A percentile compares a stretch with the other conserved stretches of the same genome.
These are phyloP conservation scores for Drosophila baimaii DNA, from an alignment of 1,140 invertebrate genomes.

Conservation along the genomic window DNA sequence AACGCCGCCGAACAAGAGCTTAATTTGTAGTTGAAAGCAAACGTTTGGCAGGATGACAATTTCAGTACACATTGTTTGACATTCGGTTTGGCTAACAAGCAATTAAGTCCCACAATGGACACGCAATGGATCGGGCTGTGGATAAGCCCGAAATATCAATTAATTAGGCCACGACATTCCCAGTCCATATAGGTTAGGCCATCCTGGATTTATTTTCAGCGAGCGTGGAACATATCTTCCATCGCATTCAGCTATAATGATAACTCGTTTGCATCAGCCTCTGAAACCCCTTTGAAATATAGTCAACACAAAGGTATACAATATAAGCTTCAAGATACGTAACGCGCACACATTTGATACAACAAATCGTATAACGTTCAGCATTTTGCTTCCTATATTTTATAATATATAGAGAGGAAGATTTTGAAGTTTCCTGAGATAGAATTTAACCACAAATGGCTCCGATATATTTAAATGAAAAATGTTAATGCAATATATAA, in stretches of 20 bases:
- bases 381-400: too few species aligned
- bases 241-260: background rate
- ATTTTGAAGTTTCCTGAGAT: too few species aligned
- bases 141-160: constrained; percentile 62
- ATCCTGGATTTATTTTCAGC: constrained; percentile 5
- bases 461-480: too few species aligned
- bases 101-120: constrained; percentile 67
- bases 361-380: too few species aligned
- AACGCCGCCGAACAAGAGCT: constrained; percentile 60
- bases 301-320: too few species aligned
- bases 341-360: too few species aligned
- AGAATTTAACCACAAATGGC: too few species aligned
- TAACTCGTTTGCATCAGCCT: background rate
- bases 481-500: too few species aligned
- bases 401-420: too few species aligned
- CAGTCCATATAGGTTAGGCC: constrained; percentile 3
- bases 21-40: constrained; percentile 76
- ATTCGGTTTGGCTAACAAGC: constrained; percentile 69
- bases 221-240: background rate
- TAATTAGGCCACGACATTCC: constrained; percentile 42
- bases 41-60: constrained; percentile 72
- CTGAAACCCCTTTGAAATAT: background rate
- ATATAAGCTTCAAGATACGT: too few species aligned
- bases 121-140: constrained; percentile 40
- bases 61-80: constrained; percentile 67